Base-by-base conservation (phyloP, 2,797 vertebrate species). In the Amblyopsis hoosieri region DNA sequence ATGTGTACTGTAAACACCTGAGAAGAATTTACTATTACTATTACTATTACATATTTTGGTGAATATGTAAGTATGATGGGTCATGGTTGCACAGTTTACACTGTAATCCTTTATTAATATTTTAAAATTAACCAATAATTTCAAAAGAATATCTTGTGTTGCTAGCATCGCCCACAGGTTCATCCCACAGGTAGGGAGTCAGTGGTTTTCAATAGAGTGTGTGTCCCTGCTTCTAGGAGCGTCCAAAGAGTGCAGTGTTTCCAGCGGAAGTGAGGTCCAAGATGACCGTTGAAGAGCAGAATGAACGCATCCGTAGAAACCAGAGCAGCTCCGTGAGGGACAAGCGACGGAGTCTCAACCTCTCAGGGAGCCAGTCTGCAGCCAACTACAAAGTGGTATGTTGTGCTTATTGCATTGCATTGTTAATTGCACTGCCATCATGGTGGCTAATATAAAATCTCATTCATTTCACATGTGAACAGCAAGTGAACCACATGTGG, bases 241-340 rank as follows among this genome's bases (percentile, higher is more conserved):
- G 96, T 15, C 96, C 96, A 2, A 98, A 97, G 82, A 97, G 95
- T 0, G 96, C 96, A 0, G 91, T 93, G 75, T 97, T 97, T 15
- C 75, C 94, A 0, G 78, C 87, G 0, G 97, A 99, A 60, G 77
- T 91, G 1, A 98, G 96, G 87, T 94, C 91, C 17, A 98, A 98
- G 89, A 99, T 98, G 97, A 99, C 94, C 0, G 90, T 97, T 50
- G 94, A 99, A 83, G 97, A 98, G 85, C 97, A 98, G 86, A 94
- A 96, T 0, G 95, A 96, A 75, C 93, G 97, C 60, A 95, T 99
- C 87, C 93, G 94, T 33, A 89, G 96, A 1, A 94, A 97, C 88
- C 95, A 97, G 90, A 96, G 94, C 17, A 93, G 92, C 78, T 98
- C 96, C 1, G 83, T 96, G 82, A 93, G 93, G 85, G 96, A 97